Evolutionary conservation across 2,888 invertebrate genomes (phyloP).

Genomic region (Tipula lateralis): DNA sequence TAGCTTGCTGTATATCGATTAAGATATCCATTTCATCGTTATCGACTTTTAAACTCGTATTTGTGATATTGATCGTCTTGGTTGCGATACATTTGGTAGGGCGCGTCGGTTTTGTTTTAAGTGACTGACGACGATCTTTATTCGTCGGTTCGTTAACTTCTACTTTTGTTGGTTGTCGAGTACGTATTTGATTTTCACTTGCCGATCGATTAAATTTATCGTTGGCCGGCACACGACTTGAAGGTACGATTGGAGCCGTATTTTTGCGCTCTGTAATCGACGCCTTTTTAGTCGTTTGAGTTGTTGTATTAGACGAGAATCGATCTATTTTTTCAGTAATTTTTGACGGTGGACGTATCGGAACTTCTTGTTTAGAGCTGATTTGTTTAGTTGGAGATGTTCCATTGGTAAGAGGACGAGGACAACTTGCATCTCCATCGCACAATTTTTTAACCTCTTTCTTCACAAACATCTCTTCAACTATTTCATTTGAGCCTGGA

Average conservation of each 20-base stretch:
- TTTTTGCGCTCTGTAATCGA: constrained; percentile 49
- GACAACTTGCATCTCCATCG: not conserved
- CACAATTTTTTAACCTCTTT: constrained; percentile 40
- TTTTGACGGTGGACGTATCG: not conserved
- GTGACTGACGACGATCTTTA: constrained; percentile 32
- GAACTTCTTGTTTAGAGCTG: not conserved
- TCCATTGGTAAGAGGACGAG: not conserved
- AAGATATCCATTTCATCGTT: constrained; percentile 52
- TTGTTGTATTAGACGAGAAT: not conserved
- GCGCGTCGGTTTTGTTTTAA: constrained; percentile 36
- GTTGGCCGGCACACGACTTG: constrained; percentile 44
- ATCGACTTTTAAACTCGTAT: constrained; percentile 44
- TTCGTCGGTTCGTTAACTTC: not conserved
- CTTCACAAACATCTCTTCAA: constrained; percentile 41
- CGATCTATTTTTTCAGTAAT: not conserved
- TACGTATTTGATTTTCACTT: constrained; percentile 56
- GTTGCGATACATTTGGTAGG: constrained; percentile 52
- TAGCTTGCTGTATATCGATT: constrained; percentile 65
- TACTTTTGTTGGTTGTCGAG: constrained; percentile 43
- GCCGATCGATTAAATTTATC: constrained; percentile 53
- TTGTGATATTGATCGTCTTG: constrained; percentile 52
- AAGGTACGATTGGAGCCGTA: constrained; percentile 49
- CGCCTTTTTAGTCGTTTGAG: constrained; percentile 38
- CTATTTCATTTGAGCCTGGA: constrained; percentile 35
- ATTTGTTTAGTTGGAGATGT: not conserved